Evolutionary conservation across 64 coral and sea anemone genomes (phyloP), one percentile per base, ranked within the genome.

Genomic region (Montipora foliosa): DNA sequence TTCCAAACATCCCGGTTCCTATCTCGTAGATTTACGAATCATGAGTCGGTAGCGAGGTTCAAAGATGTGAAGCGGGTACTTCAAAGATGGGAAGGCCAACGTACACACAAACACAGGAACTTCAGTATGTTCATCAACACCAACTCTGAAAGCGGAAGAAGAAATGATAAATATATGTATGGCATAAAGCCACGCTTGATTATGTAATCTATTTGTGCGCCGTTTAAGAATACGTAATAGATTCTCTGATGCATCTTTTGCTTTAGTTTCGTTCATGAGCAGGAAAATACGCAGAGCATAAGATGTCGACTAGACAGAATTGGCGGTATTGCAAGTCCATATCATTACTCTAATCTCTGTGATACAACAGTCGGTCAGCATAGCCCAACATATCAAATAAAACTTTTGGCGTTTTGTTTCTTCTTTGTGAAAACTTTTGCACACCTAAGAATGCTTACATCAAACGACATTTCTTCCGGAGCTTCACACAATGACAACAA

Each of bases 61-160:
- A 87, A 95, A 99, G 62, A 99, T 94, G 66, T 99, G 95, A 8
- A 99, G 75, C 4, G 98, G 98, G 49, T 90, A 96, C 25, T 85
- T 90, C 4, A 99, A n/a, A 44, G 79, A 90, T 75, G 98, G 98
- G 25, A 99, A 84, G 8, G 98, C 98, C 66, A 99, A 59, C 15
- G 93, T 81, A 67, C 98, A 99, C 3, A 99, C 90, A 90, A 99
- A 99, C 53, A 99, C 92, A 1, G 98, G 98, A 1, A 98, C 83
- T 70, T 95, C 94, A 17, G 88, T 82, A 15, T 83, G 70, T 4
- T 80, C 83, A 57, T 88, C 64, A 3, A 87, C 88, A 79, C 77
- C 88, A 87, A 71, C 87, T 44, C 91, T 93, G 73, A 55, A 95
- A 93, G 47, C 25, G 69, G 48, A 47, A 79, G 58, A 50, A 88